Base-by-base conservation (phyloP, 2,888 invertebrate species). In the Thymelicus acteon region DNA sequence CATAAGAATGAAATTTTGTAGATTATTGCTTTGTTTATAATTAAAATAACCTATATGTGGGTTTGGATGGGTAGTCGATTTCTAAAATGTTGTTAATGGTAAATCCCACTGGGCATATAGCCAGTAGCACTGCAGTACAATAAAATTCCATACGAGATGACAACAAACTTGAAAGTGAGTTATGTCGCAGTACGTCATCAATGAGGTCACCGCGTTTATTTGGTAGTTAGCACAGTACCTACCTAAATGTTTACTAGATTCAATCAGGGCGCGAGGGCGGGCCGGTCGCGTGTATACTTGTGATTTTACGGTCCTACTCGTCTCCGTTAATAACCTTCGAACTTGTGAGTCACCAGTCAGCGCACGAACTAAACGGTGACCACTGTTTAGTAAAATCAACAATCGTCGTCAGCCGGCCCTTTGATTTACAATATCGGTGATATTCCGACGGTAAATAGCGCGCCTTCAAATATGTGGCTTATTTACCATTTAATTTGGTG, bases 331-430 rank as follows among this genome's bases (percentile, higher is more conserved):
- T 48, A 52, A 49, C 63, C 63, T 63, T 63, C 63, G 49, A 64
- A 64, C 64, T 64, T 64, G 49, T 54, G 40, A 64, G 19, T 64
- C 52, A 54, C 40, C 54, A 19, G n/a, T 19, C 54, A 65, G 49
- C 49, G 49, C 49, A 2, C 13, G 12, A 13, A 13, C 1, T 7
- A 3, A 15, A 52, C 49, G 6, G 7, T 52, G 44, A 12, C 10
- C 44, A 12, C 44, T 44, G 44, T 3, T 44, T 44, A 44, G 44
- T 44, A 44, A 10, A 44, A 44, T 44, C 10, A 10, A 10, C 10
- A 44, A 12, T 44, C 10, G 44, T 10, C 12, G 44, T 12, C 44
- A 10, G 44, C 10, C 44, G 44, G 44, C 44, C 10, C 44, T 8
- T 12, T 44, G 44, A 12, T 44, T 44, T 44, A 12, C 4, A 44